Evolutionary conservation across 2,888 invertebrate genomes (phyloP), one percentile per base, ranked within the genome.

Genomic region (Idaea dimidiata): DNA sequence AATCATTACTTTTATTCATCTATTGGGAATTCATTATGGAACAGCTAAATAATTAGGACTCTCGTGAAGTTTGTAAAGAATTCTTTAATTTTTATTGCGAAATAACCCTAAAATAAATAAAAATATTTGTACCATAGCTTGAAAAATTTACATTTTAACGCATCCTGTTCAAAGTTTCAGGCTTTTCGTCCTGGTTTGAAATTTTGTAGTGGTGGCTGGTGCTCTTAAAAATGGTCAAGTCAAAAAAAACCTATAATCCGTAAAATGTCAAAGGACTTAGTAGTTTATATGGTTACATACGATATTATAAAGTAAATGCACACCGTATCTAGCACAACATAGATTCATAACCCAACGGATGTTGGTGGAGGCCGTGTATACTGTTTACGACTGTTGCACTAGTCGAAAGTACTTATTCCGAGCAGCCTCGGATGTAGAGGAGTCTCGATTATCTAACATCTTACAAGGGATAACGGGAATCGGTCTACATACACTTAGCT

Each of bases 301-400:
- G 5, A 24, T 24, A 24, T 24, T 24, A 5, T 24, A 24, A 24
- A 24, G 24, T 24, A 10, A 43, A 8, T 43, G 7, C 14, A 43
- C 10, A 43, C 43, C 43, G 2, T 43, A 43, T 43, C 43, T 43
- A 43, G 43, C 7, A 43, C 1, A 7, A 43, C 43, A 54, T 16
- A 32, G n/a, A n/a, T n/a, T n/a, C n/a, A 32, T 31, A 24, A 24
- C 24, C 24, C 1, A 24, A 24, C 24, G 62, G 62, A 57, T 59
- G 14, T 43, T 56, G 60, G 69, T 32, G 65, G 60, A 62, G 59
- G 58, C 69, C 62, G 64, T 65, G 72, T 76, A 70, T 71, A 72
- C 71, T 73, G 78, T 83, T 83, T 84, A 83, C 79, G 84, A 81
- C 75, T 80, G 80, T 80, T 78, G 67, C 75, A 70, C 60, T 53